phyloP scores from a whole-genome alignment of 2,888 invertebrate genomes.

The Panopea generosa region DNA sequence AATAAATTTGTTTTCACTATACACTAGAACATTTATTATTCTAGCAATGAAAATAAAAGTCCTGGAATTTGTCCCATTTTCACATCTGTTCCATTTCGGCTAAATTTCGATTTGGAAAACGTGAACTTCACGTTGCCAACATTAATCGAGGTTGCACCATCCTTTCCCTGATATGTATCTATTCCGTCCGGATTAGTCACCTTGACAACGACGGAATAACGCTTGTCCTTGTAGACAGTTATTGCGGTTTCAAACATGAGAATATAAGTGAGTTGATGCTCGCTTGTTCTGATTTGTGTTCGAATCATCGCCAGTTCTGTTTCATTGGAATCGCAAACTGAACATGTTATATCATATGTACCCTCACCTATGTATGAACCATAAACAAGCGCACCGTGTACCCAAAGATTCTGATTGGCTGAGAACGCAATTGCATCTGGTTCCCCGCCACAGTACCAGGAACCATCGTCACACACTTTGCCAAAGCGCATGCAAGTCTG shows the following conservation, averaged over 20 bases:
- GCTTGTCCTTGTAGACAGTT: conserved; percentile 40
- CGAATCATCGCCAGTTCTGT: conserved; percentile 48
- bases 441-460: conserved; percentile 71
- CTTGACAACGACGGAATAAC: conserved; percentile 61
- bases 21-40: too few species aligned
- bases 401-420: conserved; percentile 54
- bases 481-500: conserved; percentile 67
- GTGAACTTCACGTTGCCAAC: conserved; percentile 60
- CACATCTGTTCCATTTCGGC: conserved; percentile 68
- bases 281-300: conserved; percentile 64
- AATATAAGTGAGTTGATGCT: conserved; percentile 66
- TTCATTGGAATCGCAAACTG: conserved; percentile 56
- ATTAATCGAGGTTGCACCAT: conserved; percentile 53
- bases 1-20: too few species aligned
- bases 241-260: conserved; percentile 60
- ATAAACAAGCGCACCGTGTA: conserved; percentile 66
- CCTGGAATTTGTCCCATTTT: conserved; percentile 72
- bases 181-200: conserved; percentile 64
- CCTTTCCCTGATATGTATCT: conserved; percentile 68
- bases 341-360: conserved; percentile 63
- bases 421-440: conserved; percentile 66
- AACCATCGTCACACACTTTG: conserved; percentile 65
- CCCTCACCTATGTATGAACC: conserved; percentile 70
- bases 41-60: conserved; percentile 57
- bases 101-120: conserved; percentile 66